Evolutionary conservation across 2,113 vertebrate species (phyloP).

Genomic region (Crotalus tigris): DNA sequence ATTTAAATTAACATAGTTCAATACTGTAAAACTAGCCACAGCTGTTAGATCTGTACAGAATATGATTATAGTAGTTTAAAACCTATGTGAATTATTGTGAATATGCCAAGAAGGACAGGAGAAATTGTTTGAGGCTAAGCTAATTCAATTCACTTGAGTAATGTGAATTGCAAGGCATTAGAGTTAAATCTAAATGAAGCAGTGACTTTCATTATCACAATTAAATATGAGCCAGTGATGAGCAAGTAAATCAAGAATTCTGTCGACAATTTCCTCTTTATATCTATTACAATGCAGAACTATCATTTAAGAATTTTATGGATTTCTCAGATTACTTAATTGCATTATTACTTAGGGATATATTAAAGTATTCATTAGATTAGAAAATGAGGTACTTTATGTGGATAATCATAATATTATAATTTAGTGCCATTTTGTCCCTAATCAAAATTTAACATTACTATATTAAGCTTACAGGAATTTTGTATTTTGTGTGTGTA

Average conservation of each 20-base stretch:
- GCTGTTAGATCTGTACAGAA: neutral
- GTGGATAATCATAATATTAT: neutral
- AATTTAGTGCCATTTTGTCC: neutral
- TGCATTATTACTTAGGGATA: neutral
- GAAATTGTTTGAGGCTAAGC: neutral
- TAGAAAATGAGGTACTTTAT: neutral
- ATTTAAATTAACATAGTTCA: neutral
- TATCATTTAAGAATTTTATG: neutral
- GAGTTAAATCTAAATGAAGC: neutral
- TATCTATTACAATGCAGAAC: neutral
- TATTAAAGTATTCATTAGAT: neutral
- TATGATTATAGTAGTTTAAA: neutral
- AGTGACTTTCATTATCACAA: neutral
- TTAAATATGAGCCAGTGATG: neutral
- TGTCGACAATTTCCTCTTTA: neutral
- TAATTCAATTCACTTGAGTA: neutral
- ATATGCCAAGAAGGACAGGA: neutral
- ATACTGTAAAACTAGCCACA: neutral
- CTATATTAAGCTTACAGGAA: neutral
- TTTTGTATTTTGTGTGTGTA: constrained; percentile 14
- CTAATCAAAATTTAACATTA: neutral
- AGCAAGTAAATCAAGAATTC: neutral
- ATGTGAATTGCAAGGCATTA: neutral
- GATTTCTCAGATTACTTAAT: neutral
- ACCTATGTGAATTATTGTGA: neutral